Conservation (phyloP, 2,113 vertebrate species). For the Xenotilapia leptura region DNA sequence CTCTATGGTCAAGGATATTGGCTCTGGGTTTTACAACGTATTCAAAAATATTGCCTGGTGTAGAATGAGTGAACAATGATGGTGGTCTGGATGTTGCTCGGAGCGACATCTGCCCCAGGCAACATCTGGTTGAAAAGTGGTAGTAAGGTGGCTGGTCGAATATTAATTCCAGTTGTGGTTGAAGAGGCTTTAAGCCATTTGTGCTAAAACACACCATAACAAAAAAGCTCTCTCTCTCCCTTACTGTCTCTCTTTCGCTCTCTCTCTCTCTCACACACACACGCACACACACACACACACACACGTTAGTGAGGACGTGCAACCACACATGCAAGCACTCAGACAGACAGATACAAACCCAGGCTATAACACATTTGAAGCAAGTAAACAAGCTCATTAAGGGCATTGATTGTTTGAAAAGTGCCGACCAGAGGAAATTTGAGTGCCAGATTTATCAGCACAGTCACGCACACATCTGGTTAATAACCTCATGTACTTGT, state of each 20-base stretch:
- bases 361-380: constrained; percentile 16
- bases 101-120: neutral
- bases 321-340: neutral
- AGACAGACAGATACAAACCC: neutral
- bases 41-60: neutral
- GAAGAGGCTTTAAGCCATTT: constrained; percentile 27
- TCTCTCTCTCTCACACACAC: neutral
- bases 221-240: neutral
- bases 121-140: neutral
- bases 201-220: neutral
- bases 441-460: constrained; percentile 18
- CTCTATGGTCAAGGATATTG: neutral
- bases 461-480: constrained; percentile 29
- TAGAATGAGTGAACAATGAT: neutral
- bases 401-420: constrained; percentile 47
- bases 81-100: neutral
- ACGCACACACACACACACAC: neutral
- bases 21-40: neutral
- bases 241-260: neutral
- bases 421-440: constrained; percentile 28
- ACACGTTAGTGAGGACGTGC: neutral
- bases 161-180: neutral
- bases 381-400: constrained; percentile 60
- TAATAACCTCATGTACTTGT: neutral
- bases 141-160: neutral